These are phyloP conservation scores for Dicrostonyx torquatus DNA, from an alignment of 2,797 vertebrate species.

Conservation along the genomic window DNA sequence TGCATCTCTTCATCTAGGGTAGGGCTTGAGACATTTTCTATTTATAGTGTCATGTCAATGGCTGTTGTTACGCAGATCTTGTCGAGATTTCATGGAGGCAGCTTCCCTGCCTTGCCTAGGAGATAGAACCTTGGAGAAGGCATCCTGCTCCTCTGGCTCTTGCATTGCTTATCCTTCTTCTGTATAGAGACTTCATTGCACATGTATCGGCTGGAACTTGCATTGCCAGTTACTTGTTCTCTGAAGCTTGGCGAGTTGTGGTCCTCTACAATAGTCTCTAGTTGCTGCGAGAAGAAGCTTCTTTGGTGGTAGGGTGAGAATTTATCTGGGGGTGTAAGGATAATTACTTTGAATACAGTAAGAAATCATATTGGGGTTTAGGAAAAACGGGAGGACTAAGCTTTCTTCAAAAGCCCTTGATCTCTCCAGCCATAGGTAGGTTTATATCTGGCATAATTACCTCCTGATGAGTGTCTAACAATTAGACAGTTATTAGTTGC, in stretches of 20 bases:
- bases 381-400: not conserved
- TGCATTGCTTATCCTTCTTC: not conserved
- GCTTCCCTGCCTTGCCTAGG: not conserved
- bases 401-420: not conserved
- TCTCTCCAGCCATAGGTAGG: not conserved
- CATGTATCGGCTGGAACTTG: not conserved
- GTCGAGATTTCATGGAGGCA: not conserved
- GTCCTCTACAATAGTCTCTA: not conserved
- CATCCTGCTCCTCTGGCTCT: not conserved
- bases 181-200: not conserved
- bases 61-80: not conserved
- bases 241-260: not conserved
- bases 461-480: not conserved
- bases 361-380: not conserved
- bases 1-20: not conserved
- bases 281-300: not conserved
- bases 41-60: not conserved
- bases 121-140: not conserved
- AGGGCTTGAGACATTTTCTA: not conserved
- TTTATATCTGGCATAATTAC: not conserved
- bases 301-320: not conserved
- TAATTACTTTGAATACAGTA: not conserved
- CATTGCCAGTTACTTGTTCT: not conserved
- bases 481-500: not conserved
- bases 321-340: not conserved